Percentiles rank a stretch among this genome's conserved stretches.
These are phyloP conservation scores for Trichomalopsis sarcophagae DNA, from an alignment of 1,140 invertebrate species.

Conservation along the genomic window DNA sequence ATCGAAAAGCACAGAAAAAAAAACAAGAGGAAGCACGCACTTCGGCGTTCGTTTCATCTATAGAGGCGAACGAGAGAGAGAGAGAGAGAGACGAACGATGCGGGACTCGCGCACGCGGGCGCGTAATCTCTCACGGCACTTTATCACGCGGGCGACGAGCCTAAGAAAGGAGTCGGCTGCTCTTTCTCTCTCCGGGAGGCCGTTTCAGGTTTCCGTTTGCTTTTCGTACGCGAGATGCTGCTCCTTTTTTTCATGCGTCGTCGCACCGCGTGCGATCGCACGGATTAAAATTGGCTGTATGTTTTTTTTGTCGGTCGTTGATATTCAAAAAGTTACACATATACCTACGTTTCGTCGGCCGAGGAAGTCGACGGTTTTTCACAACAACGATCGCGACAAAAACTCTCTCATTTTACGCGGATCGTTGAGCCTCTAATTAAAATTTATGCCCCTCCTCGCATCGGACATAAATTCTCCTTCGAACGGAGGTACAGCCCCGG, in stretches of 20 bases:
- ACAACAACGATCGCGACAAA: too few species aligned
- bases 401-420: not conserved
- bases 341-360: not conserved
- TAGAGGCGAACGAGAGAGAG: too few species aligned
- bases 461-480: not conserved
- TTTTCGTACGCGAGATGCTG: not conserved
- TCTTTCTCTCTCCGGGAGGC: slow-evolving; percentile 18
- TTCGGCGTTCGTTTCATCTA: too few species aligned
- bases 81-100: not conserved
- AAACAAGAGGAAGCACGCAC: too few species aligned
- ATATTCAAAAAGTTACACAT: too few species aligned
- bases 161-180: slow-evolving; percentile 14
- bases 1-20: too few species aligned
- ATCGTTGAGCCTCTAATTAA: not conserved
- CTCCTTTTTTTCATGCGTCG: not conserved
- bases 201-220: slow-evolving; percentile 29
- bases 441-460: not conserved
- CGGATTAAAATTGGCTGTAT: slow-evolving; percentile 8
- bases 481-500: not conserved
- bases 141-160: not conserved
- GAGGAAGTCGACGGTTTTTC: too few species aligned
- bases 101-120: not conserved
- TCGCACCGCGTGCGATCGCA: not conserved
- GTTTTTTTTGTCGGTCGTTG: too few species aligned
- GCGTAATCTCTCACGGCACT: slow-evolving; percentile 26